Evolutionary conservation across 2,797 vertebrate genomes (phyloP).

Genomic region (Ctenosaura bakeri): DNA sequence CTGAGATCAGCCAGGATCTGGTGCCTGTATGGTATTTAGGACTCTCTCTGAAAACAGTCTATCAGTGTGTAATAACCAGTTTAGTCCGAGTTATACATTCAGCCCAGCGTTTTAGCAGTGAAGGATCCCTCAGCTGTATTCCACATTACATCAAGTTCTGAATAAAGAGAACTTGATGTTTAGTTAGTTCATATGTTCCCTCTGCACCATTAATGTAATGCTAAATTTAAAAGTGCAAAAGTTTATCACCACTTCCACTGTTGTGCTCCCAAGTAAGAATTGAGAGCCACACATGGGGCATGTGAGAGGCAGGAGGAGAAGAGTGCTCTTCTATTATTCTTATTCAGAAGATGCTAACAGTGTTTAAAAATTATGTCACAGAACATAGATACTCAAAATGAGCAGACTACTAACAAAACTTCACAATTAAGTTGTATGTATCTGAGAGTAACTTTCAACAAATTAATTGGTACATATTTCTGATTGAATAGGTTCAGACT

Average conservation of each 20-base stretch:
- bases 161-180: background rate
- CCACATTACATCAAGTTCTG: background rate
- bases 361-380: background rate
- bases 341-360: background rate
- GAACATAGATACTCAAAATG: background rate
- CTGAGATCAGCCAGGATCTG: too few species aligned
- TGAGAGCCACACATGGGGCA: background rate
- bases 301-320: background rate
- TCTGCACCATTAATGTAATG: background rate
- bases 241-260: background rate
- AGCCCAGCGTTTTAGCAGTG: accelerated
- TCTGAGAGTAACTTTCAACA: background rate
- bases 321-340: background rate
- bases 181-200: background rate
- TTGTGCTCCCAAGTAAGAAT: background rate
- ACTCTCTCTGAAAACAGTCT: background rate
- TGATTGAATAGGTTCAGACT: background rate
- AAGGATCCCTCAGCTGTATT: background rate
- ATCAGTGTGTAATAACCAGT: background rate
- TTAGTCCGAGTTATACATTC: accelerated
- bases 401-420: background rate
- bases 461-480: background rate
- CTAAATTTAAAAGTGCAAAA: background rate
- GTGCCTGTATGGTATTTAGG: too few species aligned
- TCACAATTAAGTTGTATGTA: background rate